A percentile compares a stretch with the other conserved stretches of the same genome.
These are phyloP conservation scores for Penaeus vannamei DNA, from an alignment of 1,140 invertebrate genomes.

Conservation along the genomic window DNA sequence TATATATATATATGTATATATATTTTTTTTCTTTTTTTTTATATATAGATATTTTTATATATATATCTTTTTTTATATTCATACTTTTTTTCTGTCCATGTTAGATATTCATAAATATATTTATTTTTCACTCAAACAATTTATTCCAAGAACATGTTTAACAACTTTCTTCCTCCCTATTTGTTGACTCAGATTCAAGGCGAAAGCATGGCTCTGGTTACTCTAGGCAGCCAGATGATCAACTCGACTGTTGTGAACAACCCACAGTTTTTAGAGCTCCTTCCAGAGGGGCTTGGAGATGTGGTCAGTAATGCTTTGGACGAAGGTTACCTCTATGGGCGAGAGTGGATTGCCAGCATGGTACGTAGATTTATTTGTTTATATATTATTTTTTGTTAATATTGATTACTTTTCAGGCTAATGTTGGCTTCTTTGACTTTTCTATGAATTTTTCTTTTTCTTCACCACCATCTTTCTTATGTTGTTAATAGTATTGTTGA, in stretches of 20 bases:
- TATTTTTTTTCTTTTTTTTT: too few relatives aligned
- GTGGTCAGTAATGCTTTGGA: constrained; percentile 89
- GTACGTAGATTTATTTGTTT: constrained; percentile 74
- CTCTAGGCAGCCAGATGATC: constrained; percentile 88
- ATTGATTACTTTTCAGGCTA: not conserved
- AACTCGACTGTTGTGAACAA: constrained; percentile 92
- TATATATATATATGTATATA: too few relatives aligned
- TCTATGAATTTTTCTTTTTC: not conserved
- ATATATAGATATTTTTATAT: too few relatives aligned
- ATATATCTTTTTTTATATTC: too few relatives aligned
- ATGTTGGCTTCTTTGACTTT: not conserved
- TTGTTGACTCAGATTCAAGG: constrained; percentile 83
- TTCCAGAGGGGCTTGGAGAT: constrained; percentile 82
- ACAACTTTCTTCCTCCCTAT: too few relatives aligned
- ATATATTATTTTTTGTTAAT: not conserved
- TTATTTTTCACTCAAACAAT: not conserved
- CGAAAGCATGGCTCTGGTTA: constrained; percentile 93
- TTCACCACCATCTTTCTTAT: not conserved
- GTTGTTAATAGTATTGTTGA: too few relatives aligned
- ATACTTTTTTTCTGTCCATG: too few relatives aligned
- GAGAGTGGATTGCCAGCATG: constrained; percentile 85
- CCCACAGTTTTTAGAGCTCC: constrained; percentile 84
- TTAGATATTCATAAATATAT: not conserved
- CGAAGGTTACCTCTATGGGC: constrained; percentile 92
- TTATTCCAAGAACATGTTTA: not conserved